Conservation (phyloP, 2,113 vertebrate species). For the Peromyscus leucopus region DNA sequence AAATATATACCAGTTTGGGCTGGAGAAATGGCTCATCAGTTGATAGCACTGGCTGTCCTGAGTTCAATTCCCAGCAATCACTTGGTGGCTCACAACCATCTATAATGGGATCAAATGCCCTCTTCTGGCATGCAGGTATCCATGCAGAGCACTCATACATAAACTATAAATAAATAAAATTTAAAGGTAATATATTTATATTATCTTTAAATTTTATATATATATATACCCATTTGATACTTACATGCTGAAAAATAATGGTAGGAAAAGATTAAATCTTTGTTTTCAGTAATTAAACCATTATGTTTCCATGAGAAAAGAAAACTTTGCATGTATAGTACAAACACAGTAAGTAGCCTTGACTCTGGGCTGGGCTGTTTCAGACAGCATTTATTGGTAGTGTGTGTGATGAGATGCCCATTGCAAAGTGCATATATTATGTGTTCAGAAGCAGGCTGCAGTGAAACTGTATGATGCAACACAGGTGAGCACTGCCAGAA, state of each 20-base stretch:
- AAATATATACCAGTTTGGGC: not conserved
- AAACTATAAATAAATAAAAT: not conserved
- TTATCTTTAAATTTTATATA: too few species aligned
- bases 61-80: not conserved
- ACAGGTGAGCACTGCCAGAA: not conserved
- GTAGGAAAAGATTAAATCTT: not conserved
- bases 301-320: not conserved
- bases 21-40: not conserved
- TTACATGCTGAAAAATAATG: not conserved
- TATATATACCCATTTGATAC: not conserved
- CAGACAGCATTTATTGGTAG: not conserved
- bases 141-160: not conserved
- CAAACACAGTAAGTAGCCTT: not conserved
- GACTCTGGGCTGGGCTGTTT: not conserved
- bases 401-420: not conserved
- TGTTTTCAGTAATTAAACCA: not conserved
- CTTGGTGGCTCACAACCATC: not conserved
- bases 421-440: not conserved
- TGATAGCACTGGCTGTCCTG: not conserved
- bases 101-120: not conserved
- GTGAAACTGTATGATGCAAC: not conserved
- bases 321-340: not conserved
- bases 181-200: too few species aligned
- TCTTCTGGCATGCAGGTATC: not conserved
- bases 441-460: not conserved